These are phyloP conservation scores for Xenops minutus DNA, from an alignment of 2,797 vertebrate species.

Conservation along the genomic window DNA sequence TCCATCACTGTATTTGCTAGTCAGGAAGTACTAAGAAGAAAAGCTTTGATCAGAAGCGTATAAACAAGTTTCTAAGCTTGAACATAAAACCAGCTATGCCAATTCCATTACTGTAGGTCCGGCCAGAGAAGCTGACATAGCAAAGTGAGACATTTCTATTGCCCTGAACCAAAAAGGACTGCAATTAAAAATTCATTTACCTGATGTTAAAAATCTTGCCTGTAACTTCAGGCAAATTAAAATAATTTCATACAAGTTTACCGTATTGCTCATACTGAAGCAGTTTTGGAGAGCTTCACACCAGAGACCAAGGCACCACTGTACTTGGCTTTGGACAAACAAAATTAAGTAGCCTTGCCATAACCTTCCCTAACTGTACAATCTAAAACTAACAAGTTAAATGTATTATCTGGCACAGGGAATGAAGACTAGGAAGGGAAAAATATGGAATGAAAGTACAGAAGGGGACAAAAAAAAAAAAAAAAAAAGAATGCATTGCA, in stretches of 20 bases:
- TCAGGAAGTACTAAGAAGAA: not conserved
- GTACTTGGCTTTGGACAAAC: not conserved
- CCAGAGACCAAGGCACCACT: not conserved
- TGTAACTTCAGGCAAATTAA: not conserved
- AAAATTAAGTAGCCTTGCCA: not conserved
- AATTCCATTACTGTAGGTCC: not conserved
- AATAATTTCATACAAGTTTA: not conserved
- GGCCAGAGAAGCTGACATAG: not conserved
- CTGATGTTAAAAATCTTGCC: not conserved
- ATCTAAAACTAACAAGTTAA: not conserved
- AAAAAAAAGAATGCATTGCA: not conserved
- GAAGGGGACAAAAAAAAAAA: not conserved
- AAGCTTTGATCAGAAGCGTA: not conserved
- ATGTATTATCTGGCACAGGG: not conserved
- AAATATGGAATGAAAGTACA: not conserved
- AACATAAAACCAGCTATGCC: not conserved
- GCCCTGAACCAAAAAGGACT: not conserved
- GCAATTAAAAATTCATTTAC: not conserved
- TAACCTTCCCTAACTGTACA: not conserved
- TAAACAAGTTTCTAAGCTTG: not conserved
- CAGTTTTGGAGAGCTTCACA: not conserved
- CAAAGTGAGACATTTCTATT: not conserved
- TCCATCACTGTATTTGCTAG: not conserved
- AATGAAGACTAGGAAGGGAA: not conserved
- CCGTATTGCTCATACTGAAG: not conserved